Evolutionary conservation across 1,140 invertebrate species (phyloP), one percentile per base, ranked within the genome.

Genomic region (Anthonomus grandis): DNA sequence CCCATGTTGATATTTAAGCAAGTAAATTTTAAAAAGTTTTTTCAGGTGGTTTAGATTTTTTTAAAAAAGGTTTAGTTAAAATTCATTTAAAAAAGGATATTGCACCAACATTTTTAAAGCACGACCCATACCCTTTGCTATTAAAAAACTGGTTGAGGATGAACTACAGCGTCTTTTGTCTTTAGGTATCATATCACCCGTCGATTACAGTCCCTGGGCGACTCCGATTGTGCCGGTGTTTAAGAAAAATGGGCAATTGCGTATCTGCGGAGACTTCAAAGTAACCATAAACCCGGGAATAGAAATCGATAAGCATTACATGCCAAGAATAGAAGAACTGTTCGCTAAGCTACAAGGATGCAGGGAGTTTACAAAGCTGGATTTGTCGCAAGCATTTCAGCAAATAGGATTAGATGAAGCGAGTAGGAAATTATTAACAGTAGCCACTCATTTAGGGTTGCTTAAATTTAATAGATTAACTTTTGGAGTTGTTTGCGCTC

Each of bases 111-210:
- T 48, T 48, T 48, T 22, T 48, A 25, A 34, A 13, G 45, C 45
- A 13, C 18, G 45, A 13, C 45, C 45, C 12, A 34, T 48, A 23
- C 23, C 18, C 13, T 48, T 23, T 25, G 45, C 45, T 24, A 23
- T 48, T 22, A 48, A 34, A 48, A 23, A n/a, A 12, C 27, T 12
- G 13, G 45, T 48, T 22, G 45, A 48, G 31, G 45, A 17, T 27
- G 45, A 48, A 34, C 18, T 48, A 13, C 15, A 48, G 18, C 27
- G 45, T 27, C 27, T 48, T 25, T 24, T 48, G 12, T 48, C 45
- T 23, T 24, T 48, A 48, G 45, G 45, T 25, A 25, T 48, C 23
- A 48, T 48, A 22, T 27, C 45, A 27, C 45, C 45, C 17, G 45
- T 48, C 13, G 45, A 48, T 25, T 48, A 48, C 24, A 25, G 45